Evolutionary conservation across 2,888 invertebrate species (phyloP), one percentile per base, ranked within the genome.

Genomic region (Argynnis bischoffii): DNA sequence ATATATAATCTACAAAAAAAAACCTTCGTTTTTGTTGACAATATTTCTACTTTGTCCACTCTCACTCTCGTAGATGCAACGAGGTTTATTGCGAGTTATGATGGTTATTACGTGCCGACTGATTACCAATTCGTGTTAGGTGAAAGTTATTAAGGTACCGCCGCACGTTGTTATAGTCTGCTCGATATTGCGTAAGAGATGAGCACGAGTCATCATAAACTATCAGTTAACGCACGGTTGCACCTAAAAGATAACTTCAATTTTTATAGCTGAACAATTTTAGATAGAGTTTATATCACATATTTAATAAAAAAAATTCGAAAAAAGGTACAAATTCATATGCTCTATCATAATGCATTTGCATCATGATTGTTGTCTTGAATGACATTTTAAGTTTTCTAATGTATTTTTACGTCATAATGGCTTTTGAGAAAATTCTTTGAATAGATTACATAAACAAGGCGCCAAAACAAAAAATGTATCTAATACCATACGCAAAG

Each of bases 1-100:
- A n/a, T n/a, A n/a, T 8, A 11, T 41, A 11, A 2, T 41, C 2
- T 41, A 41, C 11, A 11, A 41, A 41, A 41, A 41, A 79, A 76
- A 77, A 71, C 82, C 88, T 81, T 89, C 88, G 89, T 26, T 26
- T 16, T 90, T 83, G 8, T 82, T 82, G 81, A 86, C 86, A 82
- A 85, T 89, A 90, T 88, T 86, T 87, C 87, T 86, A 83, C 82
- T 13, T 6, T 80, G 78, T 78, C 80, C 80, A 83, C 84, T 89
- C 89, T 90, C 90, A 89, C 89, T 82, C 86, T 90, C 84, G 88
- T 66, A 56, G 64, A 68, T 67, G 71, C 67, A 63, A 48, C 59
- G 60, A 57, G 70, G 73, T 72, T 73, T 83, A 83, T 87, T 84
- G 85, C 86, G 79, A 81, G 80, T 82, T 85, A 86, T 81, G 77